These are phyloP conservation scores for Pseudorectes ferrugineus DNA, from an alignment of 2,113 vertebrate species.

Conservation along the genomic window DNA sequence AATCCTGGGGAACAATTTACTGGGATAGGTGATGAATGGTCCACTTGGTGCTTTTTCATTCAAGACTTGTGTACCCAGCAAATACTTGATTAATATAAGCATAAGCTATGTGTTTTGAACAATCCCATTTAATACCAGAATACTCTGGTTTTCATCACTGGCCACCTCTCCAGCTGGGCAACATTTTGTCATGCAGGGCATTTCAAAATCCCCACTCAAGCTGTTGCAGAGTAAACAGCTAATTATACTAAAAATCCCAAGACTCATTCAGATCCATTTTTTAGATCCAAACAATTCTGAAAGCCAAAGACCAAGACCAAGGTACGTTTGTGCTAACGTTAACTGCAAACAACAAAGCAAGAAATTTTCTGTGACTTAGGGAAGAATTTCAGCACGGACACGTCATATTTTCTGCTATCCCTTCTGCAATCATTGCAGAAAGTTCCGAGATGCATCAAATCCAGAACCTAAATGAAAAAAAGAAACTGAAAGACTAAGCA, in stretches of 20 bases:
- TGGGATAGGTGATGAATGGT: neutral
- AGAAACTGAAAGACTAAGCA: neutral
- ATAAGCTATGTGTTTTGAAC: neutral
- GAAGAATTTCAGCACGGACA: neutral
- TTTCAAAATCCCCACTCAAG: neutral
- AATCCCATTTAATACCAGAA: neutral
- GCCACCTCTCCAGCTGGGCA: neutral
- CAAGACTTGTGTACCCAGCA: neutral
- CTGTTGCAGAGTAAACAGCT: neutral
- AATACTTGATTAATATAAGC: neutral
- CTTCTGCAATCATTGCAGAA: neutral
- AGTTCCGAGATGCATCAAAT: neutral
- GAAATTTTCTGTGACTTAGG: neutral
- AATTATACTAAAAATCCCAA: neutral
- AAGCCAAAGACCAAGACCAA: neutral
- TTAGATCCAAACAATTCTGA: neutral
- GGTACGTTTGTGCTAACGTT: fast-evolving
- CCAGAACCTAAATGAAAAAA: neutral
- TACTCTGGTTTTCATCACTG: neutral
- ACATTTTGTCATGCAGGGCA: neutral
- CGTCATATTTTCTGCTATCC: fast-evolving
- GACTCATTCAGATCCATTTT: neutral
- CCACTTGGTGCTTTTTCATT: neutral
- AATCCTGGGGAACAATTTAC: neutral
- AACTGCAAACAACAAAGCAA: neutral